A percentile compares a stretch with the other conserved stretches of the same genome.
These are phyloP conservation scores for Tryphoninae sp. DNA, from an alignment of 2,888 invertebrate species.

Conservation along the genomic window DNA sequence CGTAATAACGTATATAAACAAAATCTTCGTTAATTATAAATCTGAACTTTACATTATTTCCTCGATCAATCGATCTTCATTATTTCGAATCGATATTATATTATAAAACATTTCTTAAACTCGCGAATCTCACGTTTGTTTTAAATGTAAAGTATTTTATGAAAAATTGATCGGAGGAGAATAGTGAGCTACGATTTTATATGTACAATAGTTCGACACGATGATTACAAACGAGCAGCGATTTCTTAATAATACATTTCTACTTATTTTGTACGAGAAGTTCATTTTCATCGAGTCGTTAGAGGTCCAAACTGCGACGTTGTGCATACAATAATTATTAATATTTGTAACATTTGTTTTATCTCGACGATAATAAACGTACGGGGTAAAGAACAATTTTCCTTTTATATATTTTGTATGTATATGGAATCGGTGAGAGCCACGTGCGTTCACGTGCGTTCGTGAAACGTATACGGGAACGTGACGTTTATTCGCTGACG, in stretches of 20 bases:
- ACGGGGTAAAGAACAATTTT: not conserved
- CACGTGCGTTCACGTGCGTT: not conserved
- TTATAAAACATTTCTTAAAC: no score
- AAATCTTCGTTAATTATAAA: not conserved
- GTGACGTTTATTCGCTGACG: not conserved
- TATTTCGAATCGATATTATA: no score
- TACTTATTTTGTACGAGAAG: constrained; percentile 18
- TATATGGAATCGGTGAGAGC: not conserved
- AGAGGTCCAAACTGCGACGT: no score
- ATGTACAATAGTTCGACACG: constrained; percentile 10
- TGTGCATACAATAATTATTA: no score
- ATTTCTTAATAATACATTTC: constrained; percentile 16
- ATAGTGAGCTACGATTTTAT: constrained; percentile 13
- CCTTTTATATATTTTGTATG: no score
- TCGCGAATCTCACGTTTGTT: no score
- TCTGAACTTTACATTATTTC: not conserved
- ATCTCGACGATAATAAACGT: no score
- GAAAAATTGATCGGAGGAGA: not conserved
- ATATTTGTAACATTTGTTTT: no score
- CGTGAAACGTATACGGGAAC: constrained; percentile 22
- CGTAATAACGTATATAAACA: not conserved
- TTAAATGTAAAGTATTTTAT: not conserved
- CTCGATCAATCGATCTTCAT: not conserved
- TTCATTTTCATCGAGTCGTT: not conserved
- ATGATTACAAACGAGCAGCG: not conserved